A percentile compares a stretch with the other conserved stretches of the same genome.
Conservation (phyloP, 2,888 invertebrate species). For the Dichetophora obliterata region DNA sequence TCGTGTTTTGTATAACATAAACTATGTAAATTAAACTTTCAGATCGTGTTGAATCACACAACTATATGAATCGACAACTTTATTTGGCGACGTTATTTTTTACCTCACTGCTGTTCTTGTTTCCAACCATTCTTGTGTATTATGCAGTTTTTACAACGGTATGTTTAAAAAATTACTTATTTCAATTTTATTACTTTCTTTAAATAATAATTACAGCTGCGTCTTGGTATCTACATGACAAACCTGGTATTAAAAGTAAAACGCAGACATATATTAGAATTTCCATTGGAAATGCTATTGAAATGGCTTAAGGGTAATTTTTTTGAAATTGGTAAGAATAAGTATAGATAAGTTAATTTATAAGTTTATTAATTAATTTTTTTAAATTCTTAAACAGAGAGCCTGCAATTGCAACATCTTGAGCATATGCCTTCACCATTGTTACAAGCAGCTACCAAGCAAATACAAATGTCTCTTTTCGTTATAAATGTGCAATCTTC, state of each 20-base stretch:
- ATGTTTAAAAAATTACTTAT: slow-evolving; percentile 44
- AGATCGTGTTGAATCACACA: slow-evolving; percentile 68
- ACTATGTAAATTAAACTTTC: slow-evolving; percentile 24
- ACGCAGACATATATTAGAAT: slow-evolving; percentile 60
- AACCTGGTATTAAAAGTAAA: slow-evolving; percentile 57
- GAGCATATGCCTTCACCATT: slow-evolving; percentile 47
- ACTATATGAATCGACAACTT: slow-evolving; percentile 68
- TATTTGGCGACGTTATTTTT: slow-evolving; percentile 69
- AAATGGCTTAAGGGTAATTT: slow-evolving; percentile 61
- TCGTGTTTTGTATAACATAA: neutral
- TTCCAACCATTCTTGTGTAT: slow-evolving; percentile 68
- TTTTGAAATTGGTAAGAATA: slow-evolving; percentile 59
- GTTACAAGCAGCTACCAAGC: slow-evolving; percentile 40
- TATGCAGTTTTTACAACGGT: slow-evolving; percentile 68
- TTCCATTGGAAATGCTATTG: slow-evolving; percentile 61
- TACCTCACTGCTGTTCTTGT: slow-evolving; percentile 65
- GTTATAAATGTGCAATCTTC: slow-evolving; percentile 53
- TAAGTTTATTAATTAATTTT: slow-evolving; percentile 15
- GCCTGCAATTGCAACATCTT: slow-evolving; percentile 52
- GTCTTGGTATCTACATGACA: slow-evolving; percentile 54
- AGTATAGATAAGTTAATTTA: neutral
- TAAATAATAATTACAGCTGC: slow-evolving; percentile 49
- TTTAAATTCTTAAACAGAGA: slow-evolving; percentile 46
- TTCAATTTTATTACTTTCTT: neutral
- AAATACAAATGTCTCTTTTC: slow-evolving; percentile 52